Evolutionary conservation across 2,888 invertebrate species (phyloP).

Genomic region (Abscondita cerata): DNA sequence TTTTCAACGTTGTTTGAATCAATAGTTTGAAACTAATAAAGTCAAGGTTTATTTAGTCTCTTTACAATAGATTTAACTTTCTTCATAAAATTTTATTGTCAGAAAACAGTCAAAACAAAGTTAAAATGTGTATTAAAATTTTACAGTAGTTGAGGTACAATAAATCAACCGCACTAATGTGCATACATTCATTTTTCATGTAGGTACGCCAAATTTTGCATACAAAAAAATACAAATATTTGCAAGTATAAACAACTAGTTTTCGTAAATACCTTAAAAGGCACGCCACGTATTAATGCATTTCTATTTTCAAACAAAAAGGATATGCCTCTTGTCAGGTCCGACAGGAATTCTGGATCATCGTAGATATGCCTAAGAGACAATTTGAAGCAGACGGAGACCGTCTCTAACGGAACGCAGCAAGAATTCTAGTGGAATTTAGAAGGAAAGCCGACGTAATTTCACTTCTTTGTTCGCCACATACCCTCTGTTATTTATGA

Average conservation of each 20-base stretch:
- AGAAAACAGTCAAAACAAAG: no score
- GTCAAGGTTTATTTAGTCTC: no score
- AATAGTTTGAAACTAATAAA: no score
- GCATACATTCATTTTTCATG: no score
- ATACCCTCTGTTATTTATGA: constrained; percentile 33
- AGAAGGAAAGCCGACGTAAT: constrained; percentile 30
- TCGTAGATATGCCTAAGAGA: constrained; percentile 43
- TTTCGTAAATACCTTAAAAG: constrained; percentile 21
- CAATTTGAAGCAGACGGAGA: constrained; percentile 43
- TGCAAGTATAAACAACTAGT: not conserved
- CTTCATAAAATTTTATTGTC: no score
- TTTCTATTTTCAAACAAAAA: constrained; percentile 34
- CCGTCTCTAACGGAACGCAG: constrained; percentile 41
- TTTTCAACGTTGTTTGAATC: no score
- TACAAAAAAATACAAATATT: no score
- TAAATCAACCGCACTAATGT: no score
- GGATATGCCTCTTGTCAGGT: constrained; percentile 34
- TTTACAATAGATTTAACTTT: no score
- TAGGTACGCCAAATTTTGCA: no score
- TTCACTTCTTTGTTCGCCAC: constrained; percentile 34
- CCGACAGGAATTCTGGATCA: constrained; percentile 44
- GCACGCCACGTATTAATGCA: constrained; percentile 31
- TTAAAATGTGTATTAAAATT: no score
- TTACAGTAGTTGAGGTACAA: no score
- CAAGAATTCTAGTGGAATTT: constrained; percentile 44